Evolutionary conservation across 2,797 vertebrate genomes (phyloP), one percentile per base, ranked within the genome.

Genomic region (Heteromormyrus szaboi): DNA sequence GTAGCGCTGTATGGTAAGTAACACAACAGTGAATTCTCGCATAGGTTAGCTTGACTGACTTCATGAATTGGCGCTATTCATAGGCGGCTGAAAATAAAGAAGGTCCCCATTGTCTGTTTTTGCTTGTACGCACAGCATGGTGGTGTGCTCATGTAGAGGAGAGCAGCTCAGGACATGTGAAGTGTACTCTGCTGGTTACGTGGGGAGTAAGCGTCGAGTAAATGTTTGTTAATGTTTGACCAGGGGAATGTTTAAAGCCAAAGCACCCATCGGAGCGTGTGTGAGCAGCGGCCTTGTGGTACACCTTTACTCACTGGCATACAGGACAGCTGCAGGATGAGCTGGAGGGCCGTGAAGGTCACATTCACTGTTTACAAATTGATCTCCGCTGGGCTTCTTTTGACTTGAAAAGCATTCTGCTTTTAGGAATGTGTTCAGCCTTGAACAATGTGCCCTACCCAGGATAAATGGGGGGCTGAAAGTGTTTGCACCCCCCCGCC

Each of bases 161-260:
- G 83, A 85, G 48, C 22, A 12, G n/a, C 83, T 29, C 83, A 85
- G 44, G 22, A 85, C 44, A 46, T 85, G 25, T 14, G 48, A 85
- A 29, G 83, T 29, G 83, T 51, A 22, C 83, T 85, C 83, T 85
- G 83, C 76, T 81, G 44, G 37, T 81, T 81, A 81, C 41, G 19
- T 81, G 76, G 83, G n/a, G 83, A 85, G 22, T 85, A 50, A 85
- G 83, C 44, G 0, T 85, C 8, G 44, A 85, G 83, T 85, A 51
- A 51, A 85, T 50, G 83, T 85, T 50, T 85, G 83, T 85, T 85
- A 85, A 85, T 85, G 83, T 85, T 85, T 85, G 83, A 85, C 83
- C 44, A 46, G 48, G 83, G 83, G 83, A 85, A 85, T 51, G 83
- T 25, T 44, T 50, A 50, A 48, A 83, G 79, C 79, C 46, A 25